Conservation (phyloP, 2,888 invertebrate species). For the Acronicta psi region DNA sequence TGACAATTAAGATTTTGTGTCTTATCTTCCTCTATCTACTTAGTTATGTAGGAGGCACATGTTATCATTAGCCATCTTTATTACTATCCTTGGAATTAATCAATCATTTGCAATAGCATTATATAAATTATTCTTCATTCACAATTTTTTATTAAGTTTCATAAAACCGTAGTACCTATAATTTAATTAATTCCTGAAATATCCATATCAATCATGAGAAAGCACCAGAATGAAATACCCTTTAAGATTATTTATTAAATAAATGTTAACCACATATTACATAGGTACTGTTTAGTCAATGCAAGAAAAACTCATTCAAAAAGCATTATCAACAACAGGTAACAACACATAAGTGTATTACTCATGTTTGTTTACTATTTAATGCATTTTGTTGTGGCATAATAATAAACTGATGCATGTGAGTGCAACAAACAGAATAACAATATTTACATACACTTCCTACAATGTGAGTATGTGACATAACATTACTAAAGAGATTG, state of each 20-base stretch:
- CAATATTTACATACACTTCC: slow-evolving; percentile 75
- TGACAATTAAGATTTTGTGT: slow-evolving; percentile 63
- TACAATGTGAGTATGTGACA: slow-evolving; percentile 65
- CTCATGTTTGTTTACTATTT: slow-evolving; percentile 83
- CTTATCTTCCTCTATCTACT: slow-evolving; percentile 61
- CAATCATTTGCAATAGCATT: slow-evolving; percentile 52
- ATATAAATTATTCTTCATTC: slow-evolving; percentile 23
- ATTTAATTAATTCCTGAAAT: not conserved
- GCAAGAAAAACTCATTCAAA: slow-evolving; percentile 47
- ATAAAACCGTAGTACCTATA: not conserved
- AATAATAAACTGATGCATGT: slow-evolving; percentile 77
- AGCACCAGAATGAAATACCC: no score
- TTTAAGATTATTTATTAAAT: no score
- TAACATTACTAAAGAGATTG: slow-evolving; percentile 58
- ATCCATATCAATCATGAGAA: not conserved
- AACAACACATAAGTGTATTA: slow-evolving; percentile 65
- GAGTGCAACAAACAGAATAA: slow-evolving; percentile 65
- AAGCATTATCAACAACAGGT: slow-evolving; percentile 58
- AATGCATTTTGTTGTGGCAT: slow-evolving; percentile 78
- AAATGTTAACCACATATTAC: no score
- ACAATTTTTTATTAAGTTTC: slow-evolving; percentile 3
- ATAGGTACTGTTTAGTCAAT: slow-evolving; percentile 9
- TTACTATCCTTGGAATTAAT: slow-evolving; percentile 61
- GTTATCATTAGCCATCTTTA: slow-evolving; percentile 52
- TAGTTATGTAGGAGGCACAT: slow-evolving; percentile 52